Base-by-base conservation (phyloP, 2,797 vertebrate species). In the Gastrophryne carolinensis region DNA sequence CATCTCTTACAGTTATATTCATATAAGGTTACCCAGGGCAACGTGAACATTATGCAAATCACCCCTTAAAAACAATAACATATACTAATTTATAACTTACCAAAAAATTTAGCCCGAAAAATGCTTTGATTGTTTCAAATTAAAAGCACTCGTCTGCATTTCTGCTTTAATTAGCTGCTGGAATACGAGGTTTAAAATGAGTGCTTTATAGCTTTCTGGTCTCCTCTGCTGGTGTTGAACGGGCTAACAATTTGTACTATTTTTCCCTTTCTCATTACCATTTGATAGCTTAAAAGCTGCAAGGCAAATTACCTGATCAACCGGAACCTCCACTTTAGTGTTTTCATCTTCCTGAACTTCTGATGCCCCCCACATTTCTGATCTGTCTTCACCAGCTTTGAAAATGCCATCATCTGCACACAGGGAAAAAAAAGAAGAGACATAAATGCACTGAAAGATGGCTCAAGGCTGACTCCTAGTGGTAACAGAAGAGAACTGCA, bases 271-370 rank as follows among this genome's bases (percentile, higher is more conserved):
- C 72, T 74, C 77, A 73, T 79, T 73, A 74, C 71, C 71, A 73
- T 69, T 73, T 79, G 77, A 73, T 79, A 64, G 77, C 74, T 78
- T 71, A 75, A 79, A 82, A 6, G 75, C 75, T 78, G 61, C 10
- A 52, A 1, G 3, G 30, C 77, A 61, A 78, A 78, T 79, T 87
- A 86, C 86, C 86, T 93, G 91, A 69, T 91, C 89, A 10, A 90
- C 82, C 0, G 89, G 89, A 83, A 91, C 79, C 83, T 92, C 89
- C 19, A 89, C 84, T 73, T 80, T 83, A 47, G 89, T 91, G 17
- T 90, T 88, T 85, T 92, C 90, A 81, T 93, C 92, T 87, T 91
- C 88, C 72, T 92, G 88, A 50, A 83, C 82, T 82, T 89, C 90
- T 47, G 75, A 79, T 79, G 90, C 92, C 15, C 87, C 91, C 69